phyloP scores from a whole-genome alignment of 1,140 invertebrate genomes.

The Plectrocnemia conspersa region DNA sequence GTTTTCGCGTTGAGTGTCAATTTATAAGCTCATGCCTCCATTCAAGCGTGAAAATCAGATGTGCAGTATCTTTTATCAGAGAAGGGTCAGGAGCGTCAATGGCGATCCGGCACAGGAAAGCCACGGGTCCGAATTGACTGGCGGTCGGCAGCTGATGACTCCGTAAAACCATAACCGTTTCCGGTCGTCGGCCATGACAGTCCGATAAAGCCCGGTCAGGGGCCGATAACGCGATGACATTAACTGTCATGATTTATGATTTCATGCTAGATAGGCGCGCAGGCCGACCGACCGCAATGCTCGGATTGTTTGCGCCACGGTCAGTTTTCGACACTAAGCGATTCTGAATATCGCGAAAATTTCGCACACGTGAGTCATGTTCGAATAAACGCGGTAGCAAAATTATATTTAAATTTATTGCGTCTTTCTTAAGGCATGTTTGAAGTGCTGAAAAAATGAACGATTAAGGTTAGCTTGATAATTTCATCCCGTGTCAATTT shows the following conservation, averaged over 20 bases:
- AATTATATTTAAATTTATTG: too few species aligned
- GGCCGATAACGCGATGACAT: conserved; percentile 26
- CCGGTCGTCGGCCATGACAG: conserved; percentile 20
- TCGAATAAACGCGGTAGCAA: too few species aligned
- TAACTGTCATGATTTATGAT: conserved; percentile 27
- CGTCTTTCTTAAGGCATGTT: too few species aligned
- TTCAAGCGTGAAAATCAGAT: too few species aligned
- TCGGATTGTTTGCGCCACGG: conserved; percentile 1
- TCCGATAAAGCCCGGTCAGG: too few species aligned
- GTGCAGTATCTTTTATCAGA: not conserved
- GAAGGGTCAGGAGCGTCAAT: not conserved
- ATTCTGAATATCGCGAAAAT: too few species aligned
- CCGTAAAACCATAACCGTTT: conserved; percentile 24
- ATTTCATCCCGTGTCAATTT: too few species aligned
- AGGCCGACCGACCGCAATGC: not conserved
- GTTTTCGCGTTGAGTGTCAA: too few species aligned
- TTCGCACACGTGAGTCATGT: too few species aligned
- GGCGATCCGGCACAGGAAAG: not conserved
- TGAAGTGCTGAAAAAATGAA: too few species aligned
- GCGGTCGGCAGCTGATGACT: conserved; percentile 14
- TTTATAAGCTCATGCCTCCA: too few species aligned
- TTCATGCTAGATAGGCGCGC: conserved; percentile 12
- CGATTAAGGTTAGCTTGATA: too few species aligned
- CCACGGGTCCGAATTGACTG: not conserved
- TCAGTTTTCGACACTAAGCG: not conserved